These are phyloP conservation scores for Copsychus sechellarum DNA, from an alignment of 2,113 vertebrate genomes.

Conservation along the genomic window DNA sequence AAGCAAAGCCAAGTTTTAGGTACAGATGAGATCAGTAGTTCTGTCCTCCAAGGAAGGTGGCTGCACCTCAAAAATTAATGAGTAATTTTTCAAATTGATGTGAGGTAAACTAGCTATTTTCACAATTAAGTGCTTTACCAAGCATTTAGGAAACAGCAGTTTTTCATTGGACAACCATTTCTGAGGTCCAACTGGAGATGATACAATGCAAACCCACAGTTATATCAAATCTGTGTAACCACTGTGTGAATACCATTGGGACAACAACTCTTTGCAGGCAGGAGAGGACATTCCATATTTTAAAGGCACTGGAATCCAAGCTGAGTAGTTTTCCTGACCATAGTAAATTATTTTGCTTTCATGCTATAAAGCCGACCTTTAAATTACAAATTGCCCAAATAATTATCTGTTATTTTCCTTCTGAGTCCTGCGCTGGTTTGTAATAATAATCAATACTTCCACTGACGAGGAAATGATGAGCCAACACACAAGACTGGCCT, in stretches of 20 bases:
- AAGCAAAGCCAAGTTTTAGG: conserved; percentile 51
- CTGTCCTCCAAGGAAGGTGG: conserved; percentile 61
- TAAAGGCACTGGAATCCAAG: neutral
- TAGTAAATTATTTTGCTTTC: neutral
- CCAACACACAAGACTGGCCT: neutral
- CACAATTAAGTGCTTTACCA: conserved; percentile 59
- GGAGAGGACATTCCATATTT: neutral
- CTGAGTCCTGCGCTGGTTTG: neutral
- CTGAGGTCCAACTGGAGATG: conserved; percentile 20
- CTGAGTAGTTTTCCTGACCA: neutral
- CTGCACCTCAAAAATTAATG: conserved; percentile 60
- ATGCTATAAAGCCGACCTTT: neutral
- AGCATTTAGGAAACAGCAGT: neutral
- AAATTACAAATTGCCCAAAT: neutral
- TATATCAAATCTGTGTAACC: neutral
- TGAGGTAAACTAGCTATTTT: conserved; percentile 63
- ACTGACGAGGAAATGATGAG: neutral
- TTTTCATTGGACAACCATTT: conserved; percentile 30
- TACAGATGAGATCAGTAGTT: conserved; percentile 59
- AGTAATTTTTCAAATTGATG: conserved; percentile 61
- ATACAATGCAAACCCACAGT: neutral
- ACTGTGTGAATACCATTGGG: neutral
- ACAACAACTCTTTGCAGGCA: neutral
- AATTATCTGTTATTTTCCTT: conserved; percentile 1
- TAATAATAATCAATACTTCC: neutral